phyloP scores from a whole-genome alignment of 1,140 invertebrate genomes.

The Chelonus insularis region DNA sequence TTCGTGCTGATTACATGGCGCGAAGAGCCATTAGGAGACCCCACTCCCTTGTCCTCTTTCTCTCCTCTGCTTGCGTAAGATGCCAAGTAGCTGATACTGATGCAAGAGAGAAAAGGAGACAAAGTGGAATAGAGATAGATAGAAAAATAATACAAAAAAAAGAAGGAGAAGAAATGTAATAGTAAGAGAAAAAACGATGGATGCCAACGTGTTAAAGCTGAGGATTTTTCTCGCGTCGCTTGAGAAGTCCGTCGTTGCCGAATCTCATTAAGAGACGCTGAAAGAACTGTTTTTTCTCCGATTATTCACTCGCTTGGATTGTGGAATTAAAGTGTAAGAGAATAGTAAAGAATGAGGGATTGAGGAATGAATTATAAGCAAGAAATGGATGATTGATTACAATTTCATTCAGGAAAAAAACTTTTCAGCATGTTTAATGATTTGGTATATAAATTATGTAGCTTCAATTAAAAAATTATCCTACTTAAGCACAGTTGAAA shows the following conservation, averaged over 20 bases:
- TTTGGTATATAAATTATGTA: not conserved
- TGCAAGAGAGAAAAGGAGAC: not conserved
- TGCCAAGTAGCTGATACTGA: constrained; percentile 24
- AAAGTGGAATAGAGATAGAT: not conserved
- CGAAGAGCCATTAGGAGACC: constrained; percentile 26
- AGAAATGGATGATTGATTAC: constrained; percentile 13
- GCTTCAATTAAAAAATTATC: too few relatives aligned
- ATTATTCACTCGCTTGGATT: constrained; percentile 19
- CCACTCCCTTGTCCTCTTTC: not conserved
- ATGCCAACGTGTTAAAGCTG: not conserved
- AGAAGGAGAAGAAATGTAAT: not conserved
- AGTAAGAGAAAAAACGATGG: not conserved
- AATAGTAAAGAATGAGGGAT: not conserved
- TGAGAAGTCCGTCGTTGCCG: constrained; percentile 17
- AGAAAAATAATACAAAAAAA: not conserved
- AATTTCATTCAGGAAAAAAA: not conserved
- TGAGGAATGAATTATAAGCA: constrained; percentile 2
- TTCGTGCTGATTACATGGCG: constrained; percentile 33
- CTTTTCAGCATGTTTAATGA: not conserved
- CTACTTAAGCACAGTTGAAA: too few relatives aligned
- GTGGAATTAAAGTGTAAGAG: constrained; percentile 3
- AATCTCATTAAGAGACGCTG: constrained; percentile 22
- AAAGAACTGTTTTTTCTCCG: constrained; percentile 21
- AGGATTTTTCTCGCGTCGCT: constrained; percentile 8
- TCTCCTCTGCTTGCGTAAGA: not conserved